These are phyloP conservation scores for Epizoanthus scotinus DNA, from an alignment of 92 coral and sea anemone species.

Conservation along the genomic window DNA sequence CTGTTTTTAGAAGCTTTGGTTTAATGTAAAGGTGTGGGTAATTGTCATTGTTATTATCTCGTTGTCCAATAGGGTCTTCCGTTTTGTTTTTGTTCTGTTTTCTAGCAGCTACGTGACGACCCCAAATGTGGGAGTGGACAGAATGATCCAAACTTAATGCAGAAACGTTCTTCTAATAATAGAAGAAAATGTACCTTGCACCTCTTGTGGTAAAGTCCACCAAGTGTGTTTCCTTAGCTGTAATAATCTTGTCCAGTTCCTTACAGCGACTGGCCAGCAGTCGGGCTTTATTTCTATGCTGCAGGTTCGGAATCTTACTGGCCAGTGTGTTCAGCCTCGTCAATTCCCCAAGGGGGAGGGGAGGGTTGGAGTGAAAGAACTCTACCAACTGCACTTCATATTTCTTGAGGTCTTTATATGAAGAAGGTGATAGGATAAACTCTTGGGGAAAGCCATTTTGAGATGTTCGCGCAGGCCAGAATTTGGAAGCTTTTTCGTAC, in stretches of 20 bases:
- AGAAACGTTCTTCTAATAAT: too few species aligned
- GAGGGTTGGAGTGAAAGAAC: constrained; percentile 78
- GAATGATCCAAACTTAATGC: not conserved
- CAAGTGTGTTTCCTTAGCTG: constrained; percentile 69
- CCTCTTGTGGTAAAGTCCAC: constrained; percentile 38
- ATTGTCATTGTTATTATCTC: too few species aligned
- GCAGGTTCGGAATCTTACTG: constrained; percentile 59
- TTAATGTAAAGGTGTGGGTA: too few species aligned
- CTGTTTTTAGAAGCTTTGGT: too few species aligned
- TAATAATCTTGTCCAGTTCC: constrained; percentile 75
- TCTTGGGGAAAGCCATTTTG: constrained; percentile 27
- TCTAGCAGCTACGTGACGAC: too few species aligned
- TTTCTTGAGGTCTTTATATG: constrained; percentile 50
- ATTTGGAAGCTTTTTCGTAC: constrained; percentile 73
- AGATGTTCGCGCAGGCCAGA: constrained; percentile 62
- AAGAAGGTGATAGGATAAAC: constrained; percentile 49
- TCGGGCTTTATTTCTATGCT: constrained; percentile 71
- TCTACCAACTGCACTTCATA: constrained; percentile 51
- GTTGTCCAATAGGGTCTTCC: too few species aligned
- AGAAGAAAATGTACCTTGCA: constrained; percentile 17
- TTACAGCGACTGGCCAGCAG: constrained; percentile 76
- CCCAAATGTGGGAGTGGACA: not conserved
- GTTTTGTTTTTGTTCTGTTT: too few species aligned
- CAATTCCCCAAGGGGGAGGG: constrained; percentile 77
- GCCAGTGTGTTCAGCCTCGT: constrained; percentile 58